Conservation (phyloP, 2,797 vertebrate genomes). For the Pseudomugil gertrudae region DNA sequence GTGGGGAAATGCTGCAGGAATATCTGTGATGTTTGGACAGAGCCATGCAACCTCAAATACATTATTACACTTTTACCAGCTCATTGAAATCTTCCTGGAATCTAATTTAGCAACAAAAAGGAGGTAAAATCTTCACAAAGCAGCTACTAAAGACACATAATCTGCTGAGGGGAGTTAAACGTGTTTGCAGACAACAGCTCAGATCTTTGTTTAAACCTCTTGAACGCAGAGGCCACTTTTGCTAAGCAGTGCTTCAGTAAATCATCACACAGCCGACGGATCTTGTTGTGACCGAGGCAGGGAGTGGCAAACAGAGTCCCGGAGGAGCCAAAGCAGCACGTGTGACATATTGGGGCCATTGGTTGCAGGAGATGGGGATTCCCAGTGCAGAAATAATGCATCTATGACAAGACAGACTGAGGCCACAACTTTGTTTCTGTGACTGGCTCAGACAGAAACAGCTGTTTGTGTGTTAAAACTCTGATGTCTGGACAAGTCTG, state of each 20-base stretch:
- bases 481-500: conserved; percentile 29
- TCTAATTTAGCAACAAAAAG: conserved; percentile 5
- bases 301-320: conserved; percentile 38
- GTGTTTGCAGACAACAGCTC: conserved; percentile 36
- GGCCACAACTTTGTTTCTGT: not conserved
- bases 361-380: conserved; percentile 30
- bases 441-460: conserved; percentile 26
- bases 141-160: conserved; percentile 20
- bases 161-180: not conserved
- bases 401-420: not conserved
- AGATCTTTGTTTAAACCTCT: conserved; percentile 38
- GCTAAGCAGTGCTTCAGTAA: conserved; percentile 25
- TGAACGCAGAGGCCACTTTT: conserved; percentile 27
- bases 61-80: too few species aligned
- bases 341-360: conserved; percentile 41
- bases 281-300: conserved; percentile 26
- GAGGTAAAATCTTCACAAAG: conserved; percentile 26
- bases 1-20: conserved; percentile 7
- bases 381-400: conserved; percentile 21
- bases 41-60: conserved; percentile 10
- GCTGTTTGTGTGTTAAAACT: conserved; percentile 26
- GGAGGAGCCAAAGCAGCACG: conserved; percentile 35
- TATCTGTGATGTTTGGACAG: conserved; percentile 17
- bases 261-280: conserved; percentile 44
- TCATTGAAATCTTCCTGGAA: not conserved